A percentile compares a stretch with the other conserved stretches of the same genome.
Evolutionary conservation across 1,140 invertebrate genomes (phyloP).

Genomic region (Leptoteleia sp.): DNA sequence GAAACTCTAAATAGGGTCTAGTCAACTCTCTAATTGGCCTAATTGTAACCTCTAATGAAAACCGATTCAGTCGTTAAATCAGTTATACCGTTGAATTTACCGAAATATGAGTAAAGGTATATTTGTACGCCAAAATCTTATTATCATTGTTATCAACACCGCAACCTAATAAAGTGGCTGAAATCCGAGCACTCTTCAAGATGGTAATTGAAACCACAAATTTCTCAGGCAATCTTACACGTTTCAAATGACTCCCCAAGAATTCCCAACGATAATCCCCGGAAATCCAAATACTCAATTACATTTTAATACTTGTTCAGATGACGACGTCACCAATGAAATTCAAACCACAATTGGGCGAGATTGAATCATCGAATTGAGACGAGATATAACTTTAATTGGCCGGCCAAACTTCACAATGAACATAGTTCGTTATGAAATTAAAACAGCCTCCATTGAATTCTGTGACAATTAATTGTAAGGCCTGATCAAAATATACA

Average conservation of each 20-base stretch:
- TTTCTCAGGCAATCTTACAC: no score
- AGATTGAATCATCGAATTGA: constrained; percentile 13
- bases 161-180: not conserved
- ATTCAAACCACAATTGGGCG: constrained; percentile 7
- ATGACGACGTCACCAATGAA: constrained; percentile 1
- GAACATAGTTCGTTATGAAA: constrained; percentile 5
- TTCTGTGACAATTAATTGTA: constrained; percentile 1
- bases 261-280: not conserved
- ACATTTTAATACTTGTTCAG: not conserved
- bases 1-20: constrained; percentile 1
- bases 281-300: not conserved
- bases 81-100: not conserved
- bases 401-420: not conserved
- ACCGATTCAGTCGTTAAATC: constrained; percentile 1
- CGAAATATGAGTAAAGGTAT: no score
- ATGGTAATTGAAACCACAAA: not conserved
- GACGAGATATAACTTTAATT: constrained; percentile 15
- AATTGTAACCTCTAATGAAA: constrained; percentile 6
- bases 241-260: no score
- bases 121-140: no score
- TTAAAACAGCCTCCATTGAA: constrained; percentile 7
- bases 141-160: not conserved
- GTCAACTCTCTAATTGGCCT: not conserved
- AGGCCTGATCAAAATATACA: constrained; percentile 2
- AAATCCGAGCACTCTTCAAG: no score